Evolutionary conservation across 2,113 vertebrate genomes (phyloP), one percentile per base, ranked within the genome.

Genomic region (Oryzias curvinotus): DNA sequence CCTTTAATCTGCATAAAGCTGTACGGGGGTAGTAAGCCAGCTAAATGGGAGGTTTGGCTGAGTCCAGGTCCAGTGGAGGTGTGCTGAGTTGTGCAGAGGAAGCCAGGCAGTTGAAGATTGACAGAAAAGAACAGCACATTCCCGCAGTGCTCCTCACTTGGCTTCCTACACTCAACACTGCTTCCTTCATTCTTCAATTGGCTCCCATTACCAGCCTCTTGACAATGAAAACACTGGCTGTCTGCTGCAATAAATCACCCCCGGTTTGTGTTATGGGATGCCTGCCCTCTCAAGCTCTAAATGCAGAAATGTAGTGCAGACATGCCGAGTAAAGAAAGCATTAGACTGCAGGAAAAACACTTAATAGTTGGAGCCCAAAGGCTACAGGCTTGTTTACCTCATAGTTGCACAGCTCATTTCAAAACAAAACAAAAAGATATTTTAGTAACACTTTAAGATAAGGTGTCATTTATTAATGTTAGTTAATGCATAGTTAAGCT

Each of bases 141-240:
- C 66, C 63, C 77, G 28, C 65, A 49, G 71, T 36, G 25, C 52
- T 72, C 25, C 66, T 77, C 53, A 21, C 64, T 54, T 14, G 49
- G 51, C 70, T 73, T 67, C 59, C 58, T 58, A 45, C 71, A 65
- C 70, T 83, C 70, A 75, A 73, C 73, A 66, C 52, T 73, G 81
- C 80, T 82, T 87, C 74, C 69, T 77, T 78, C 79, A 70, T 72
- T 81, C 79, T 73, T 82, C 76, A 75, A 74, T 56, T 65, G 82
- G 69, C 82, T 78, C 74, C 74, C 30, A 68, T 81, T 84, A 81
- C 63, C 67, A 36, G 41, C 63, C 68, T 61, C 65, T 69, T 84
- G 81, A 86, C 84, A 80, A 62, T 41, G 68, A 76, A 75, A 84
- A 78, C 81, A 69, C 84, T 53, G 64, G 50, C 68, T 80, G 82